Base-by-base conservation (phyloP, 2,888 invertebrate species). In the Cosmia trapezina region DNA sequence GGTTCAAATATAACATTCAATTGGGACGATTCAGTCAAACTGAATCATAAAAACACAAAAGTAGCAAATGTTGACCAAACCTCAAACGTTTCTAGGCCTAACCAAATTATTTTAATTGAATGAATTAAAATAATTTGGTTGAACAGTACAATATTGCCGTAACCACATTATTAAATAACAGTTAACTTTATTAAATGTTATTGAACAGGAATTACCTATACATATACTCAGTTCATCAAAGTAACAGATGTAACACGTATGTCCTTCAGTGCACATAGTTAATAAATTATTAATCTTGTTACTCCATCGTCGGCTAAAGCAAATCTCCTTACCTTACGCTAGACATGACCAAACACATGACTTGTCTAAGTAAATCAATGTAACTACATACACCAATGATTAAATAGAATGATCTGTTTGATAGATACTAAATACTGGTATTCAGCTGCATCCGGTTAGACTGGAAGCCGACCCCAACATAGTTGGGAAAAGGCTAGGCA, bases 311-410 rank as follows among this genome's bases (percentile, higher is more conserved):
- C 47, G 7, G 56, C 45, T 56, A 53, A 56, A 47, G 53, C 73
- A 72, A 76, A 79, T 79, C 47, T 59, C n/a, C 49, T 61, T 60
- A 54, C 11, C 51, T 11, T 12, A 47, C 43, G 45, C 43, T 33
- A 56, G 49, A 59, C 43, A 14, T 61, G 37, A 72, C 22, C 47
- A 14, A 12, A 63, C n/a, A n/a, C n/a, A n/a, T n/a, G 28, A n/a
- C 45, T 12, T 59, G 45, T 17, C 57, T 59, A 33, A 69, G 37
- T 77, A 66, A 62, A 67, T 70, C 51, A 63, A 70, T 63, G 17
- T 59, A 33, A 33, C 51, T 47, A 37, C 14, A 43, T 14, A 28
- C 43, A 51, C 28, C 8, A 49, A 51, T 61, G 6, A 37, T 59
- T 63, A 7, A 77, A 54, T 59, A 59, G 4, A 12, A 61, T 22